phyloP scores from a whole-genome alignment of 2,113 vertebrate genomes.

The Anoplopoma fimbria region DNA sequence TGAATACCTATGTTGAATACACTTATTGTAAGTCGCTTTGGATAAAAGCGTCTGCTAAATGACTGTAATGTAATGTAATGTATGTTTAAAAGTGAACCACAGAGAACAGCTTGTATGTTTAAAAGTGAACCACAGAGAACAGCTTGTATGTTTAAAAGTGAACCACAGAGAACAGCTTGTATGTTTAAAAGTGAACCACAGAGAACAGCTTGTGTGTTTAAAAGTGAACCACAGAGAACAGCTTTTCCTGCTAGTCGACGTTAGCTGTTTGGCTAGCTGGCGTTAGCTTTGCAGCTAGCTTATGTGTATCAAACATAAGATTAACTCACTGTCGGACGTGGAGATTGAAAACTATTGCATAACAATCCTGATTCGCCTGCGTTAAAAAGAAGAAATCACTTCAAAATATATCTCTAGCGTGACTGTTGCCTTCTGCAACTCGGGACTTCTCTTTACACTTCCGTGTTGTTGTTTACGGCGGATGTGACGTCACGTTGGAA shows the following conservation, averaged over 20 bases:
- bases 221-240: not conserved
- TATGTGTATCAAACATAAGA: not conserved
- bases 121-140: not conserved
- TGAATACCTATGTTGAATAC: too few species aligned
- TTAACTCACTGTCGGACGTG: conserved; percentile 41
- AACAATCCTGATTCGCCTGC: not conserved
- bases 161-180: not conserved
- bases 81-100: not conserved
- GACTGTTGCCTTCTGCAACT: conserved; percentile 25
- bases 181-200: not conserved
- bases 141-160: not conserved
- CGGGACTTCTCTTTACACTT: conserved; percentile 51
- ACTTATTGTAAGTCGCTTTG: too few species aligned
- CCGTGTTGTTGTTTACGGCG: conserved; percentile 76
- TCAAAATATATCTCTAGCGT: not conserved
- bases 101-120: not conserved
- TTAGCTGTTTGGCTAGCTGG: conserved; percentile 13
- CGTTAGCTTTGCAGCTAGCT: conserved; percentile 3
- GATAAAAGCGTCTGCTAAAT: too few species aligned
- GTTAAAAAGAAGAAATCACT: not conserved
- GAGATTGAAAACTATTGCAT: conserved; percentile 5
- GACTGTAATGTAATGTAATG: too few species aligned
- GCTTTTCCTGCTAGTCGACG: not conserved
- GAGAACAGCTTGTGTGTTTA: not conserved
- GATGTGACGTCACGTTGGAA: conserved; percentile 47